Conservation (phyloP, 2,113 vertebrate genomes). For the Gallinago undulata region DNA sequence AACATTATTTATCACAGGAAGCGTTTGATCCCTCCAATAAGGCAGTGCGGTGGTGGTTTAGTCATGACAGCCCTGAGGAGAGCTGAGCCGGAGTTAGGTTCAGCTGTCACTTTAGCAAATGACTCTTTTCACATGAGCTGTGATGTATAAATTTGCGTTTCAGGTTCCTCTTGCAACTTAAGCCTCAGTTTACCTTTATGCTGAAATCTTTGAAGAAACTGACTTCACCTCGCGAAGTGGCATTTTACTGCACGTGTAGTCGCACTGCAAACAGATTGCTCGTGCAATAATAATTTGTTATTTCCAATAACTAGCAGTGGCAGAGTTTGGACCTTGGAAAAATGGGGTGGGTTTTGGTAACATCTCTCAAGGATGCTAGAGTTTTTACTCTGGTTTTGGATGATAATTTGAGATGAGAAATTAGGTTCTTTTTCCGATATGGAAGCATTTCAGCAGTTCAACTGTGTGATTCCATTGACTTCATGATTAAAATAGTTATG, state of each 20-base stretch:
- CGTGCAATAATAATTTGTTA: background rate
- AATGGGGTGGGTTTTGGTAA: background rate
- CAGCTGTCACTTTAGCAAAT: background rate
- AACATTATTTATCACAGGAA: background rate
- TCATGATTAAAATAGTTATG: background rate
- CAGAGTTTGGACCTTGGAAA: background rate
- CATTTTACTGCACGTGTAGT: background rate
- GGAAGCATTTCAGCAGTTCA: background rate
- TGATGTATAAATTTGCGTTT: accelerated
- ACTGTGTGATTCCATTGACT: background rate
- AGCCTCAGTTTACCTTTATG: background rate
- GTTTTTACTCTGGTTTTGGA: background rate
- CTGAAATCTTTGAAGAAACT: background rate
- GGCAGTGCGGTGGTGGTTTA: background rate
- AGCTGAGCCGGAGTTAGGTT: background rate
- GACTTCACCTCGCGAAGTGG: accelerated
- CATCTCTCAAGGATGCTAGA: background rate
- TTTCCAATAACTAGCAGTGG: background rate
- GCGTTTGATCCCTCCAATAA: background rate
- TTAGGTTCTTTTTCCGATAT: accelerated
- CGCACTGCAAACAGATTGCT: background rate
- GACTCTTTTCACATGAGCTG: too few species aligned
- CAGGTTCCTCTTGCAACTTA: background rate
- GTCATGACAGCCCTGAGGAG: background rate
- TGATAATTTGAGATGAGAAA: background rate